Base-by-base conservation (phyloP, 2,888 invertebrate species). In the Eumacrocentrus americanus region DNA sequence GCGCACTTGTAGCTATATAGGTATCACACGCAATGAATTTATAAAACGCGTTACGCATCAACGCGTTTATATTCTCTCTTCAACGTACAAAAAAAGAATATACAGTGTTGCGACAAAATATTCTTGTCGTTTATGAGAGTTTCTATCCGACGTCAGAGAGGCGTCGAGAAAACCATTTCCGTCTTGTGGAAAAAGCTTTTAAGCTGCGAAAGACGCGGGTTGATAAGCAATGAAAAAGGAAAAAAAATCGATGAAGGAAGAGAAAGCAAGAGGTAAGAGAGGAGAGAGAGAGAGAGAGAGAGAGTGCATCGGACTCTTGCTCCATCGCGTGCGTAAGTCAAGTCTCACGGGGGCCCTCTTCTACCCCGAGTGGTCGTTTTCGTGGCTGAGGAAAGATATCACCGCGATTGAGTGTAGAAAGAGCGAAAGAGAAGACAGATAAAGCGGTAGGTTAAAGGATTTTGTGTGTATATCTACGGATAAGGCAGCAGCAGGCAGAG, bases 161-260 rank as follows among this genome's bases (percentile, higher is more conserved):
- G 34, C 20, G 44, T 12, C 42, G 29, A 35, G 34, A 55, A 55
- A 47, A 55, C 55, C 46, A 55, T 55, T 55, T 55, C 44, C 55
- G 34, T 44, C 34, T 54, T 34, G 22, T 14, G 46, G 51, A 20
- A 35, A 55, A 55, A 55, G 55, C 46, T 46, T 55, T 55, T 55
- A 46, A 53, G 44, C 53, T 53, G 42, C 42, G 20, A 42, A 42
- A 46, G 46, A 25, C 46, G 46, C 22, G 23, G 46, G 5, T 29
- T 23, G 12, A 23, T 22, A 22, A 46, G 23, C 20, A 12, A 22
- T 6, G 11, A 22, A 7, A 25, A 18, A 16, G 42, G 20, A 18
- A 22, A 18, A 34, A 54, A 34, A 44, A 54, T 29, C 38, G 40
- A 40, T 23, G 40, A 18, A 18, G 11, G 12, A 44, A 40, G 14